Evolutionary conservation across 1,140 invertebrate genomes (phyloP), one percentile per base, ranked within the genome.

Genomic region (Bombus turneri): DNA sequence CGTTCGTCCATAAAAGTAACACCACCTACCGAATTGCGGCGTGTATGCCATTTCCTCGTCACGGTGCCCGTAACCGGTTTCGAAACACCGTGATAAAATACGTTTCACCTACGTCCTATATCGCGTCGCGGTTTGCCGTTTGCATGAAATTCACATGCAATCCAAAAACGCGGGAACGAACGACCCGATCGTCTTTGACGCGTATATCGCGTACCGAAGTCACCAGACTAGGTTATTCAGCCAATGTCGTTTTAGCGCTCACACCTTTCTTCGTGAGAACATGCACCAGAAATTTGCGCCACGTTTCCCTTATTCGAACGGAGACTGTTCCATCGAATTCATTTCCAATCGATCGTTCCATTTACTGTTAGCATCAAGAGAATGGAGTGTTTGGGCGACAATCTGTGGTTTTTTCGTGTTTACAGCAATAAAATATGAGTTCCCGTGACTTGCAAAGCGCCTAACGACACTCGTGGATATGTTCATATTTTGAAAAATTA

Each of bases 1-100:
- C 92, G 90, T 91, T 86, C 91, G 85, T 83, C 90, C 92, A 92
- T 94, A 94, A 94, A 94, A 94, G 92, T 93, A 92, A 93, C 89
- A 83, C 90, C 86, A 85, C 77, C 78, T 77, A 85, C 86, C 86
- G 78, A 81, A 89, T 76, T 82, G 83, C 86, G 81, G 87, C 91
- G 85, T 93, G 90, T 86, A 91, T 79, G 81, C 78, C 85, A 85
- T 91, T 88, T 83, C 86, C 76, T 81, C 77, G 83, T 90, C 87
- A 83, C 73, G 68, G 13, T 62, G 72, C 76, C 88, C 86, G 91
- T 90, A 92, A 92, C 92, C 90, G 88, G 87, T 92, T 88, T 91
- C 87, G 87, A 91, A 93, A 89, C 87, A 87, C 83, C 68, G 79
- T 87, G 92, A 93, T 93, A 93, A 93, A 93, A 72, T 91, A 86